Base-by-base conservation (phyloP, 2,113 vertebrate species). In the Ceratotherium simum region DNA sequence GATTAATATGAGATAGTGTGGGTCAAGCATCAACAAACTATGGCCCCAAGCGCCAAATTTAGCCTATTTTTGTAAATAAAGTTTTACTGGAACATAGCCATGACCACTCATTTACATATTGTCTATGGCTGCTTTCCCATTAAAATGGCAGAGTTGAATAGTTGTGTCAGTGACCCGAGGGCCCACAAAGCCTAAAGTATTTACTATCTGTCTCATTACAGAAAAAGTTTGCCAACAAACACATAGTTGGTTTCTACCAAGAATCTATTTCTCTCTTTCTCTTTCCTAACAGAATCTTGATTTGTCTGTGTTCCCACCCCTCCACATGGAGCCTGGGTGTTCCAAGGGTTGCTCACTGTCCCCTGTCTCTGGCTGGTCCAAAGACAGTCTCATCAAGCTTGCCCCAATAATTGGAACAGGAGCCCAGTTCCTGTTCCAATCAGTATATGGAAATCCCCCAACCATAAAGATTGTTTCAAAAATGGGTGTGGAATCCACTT, bases 21-120 rank as follows among this genome's bases (percentile, higher is more conserved):
- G n/a, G 31, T 36, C 12, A 58, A 16, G 16, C 6, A 10, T 60
- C 3, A 51, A 64, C 11, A 88, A 91, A 29, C 27, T 79, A 51
- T 5, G 1, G 3, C 17, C 79, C 79, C 13, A 46, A 56, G 14
- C 5, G 3, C 16, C 51, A 76, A 46, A 70, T 29, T 78, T 90
- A 29, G 64, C 27, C 31, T 29, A 18, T 36, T 72, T 94, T 80
- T 85, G 58, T 69, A 85, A 95, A 92, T 90, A 73, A 95, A 88
- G 16, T 65, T 93, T 97, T 89, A 69, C 3, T 88, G 54, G 8
- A 86, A 58, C 18, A 48, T 6, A 95, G 25, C 18, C 39, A 65
- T 0, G 31, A 2, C 27, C 6, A 56, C 13, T 95, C 46, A 48
- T 76, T 86, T 58, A 54, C 11, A 21, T 33, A 46, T 0, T 56